Percentiles rank a stretch among this genome's conserved stretches.
These are phyloP conservation scores for Champsocephalus gunnari DNA, from an alignment of 2,797 vertebrate genomes.

Conservation along the genomic window DNA sequence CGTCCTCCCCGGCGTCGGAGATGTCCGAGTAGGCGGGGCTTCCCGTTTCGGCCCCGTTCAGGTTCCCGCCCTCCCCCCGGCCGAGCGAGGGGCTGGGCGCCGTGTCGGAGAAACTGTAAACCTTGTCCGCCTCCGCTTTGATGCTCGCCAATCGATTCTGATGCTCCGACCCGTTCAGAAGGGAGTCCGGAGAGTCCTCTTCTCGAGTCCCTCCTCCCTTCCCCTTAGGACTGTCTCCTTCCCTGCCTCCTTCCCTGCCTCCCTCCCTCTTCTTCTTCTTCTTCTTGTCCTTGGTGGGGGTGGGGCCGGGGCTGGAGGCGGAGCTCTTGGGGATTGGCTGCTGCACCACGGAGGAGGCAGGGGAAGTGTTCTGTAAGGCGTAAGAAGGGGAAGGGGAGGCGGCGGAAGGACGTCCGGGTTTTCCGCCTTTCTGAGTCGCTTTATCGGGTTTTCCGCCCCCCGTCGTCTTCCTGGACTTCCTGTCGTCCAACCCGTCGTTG, in stretches of 20 bases:
- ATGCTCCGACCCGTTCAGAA: slow-evolving; percentile 92
- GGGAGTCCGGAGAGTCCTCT: slow-evolving; percentile 86
- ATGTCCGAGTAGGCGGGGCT: slow-evolving; percentile 98
- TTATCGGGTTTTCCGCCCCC: slow-evolving; percentile 75
- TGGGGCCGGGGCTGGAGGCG: slow-evolving; percentile 89
- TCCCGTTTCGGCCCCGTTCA: slow-evolving; percentile 93
- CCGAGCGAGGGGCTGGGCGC: slow-evolving; percentile 95
- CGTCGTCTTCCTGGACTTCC: slow-evolving; percentile 77
- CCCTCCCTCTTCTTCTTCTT: slow-evolving; percentile 95
- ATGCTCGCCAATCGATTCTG: slow-evolving; percentile 96
- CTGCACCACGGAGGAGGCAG: slow-evolving; percentile 90
- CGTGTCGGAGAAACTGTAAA: slow-evolving; percentile 97
- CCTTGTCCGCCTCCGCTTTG: slow-evolving; percentile 96
- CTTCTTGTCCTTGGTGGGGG: slow-evolving; percentile 94
- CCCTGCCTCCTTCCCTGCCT: slow-evolving; percentile 89
- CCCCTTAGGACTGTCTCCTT: slow-evolving; percentile 90
- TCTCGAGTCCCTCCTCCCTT: slow-evolving; percentile 89
- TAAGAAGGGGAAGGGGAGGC: slow-evolving; percentile 84
- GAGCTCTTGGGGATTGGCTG: slow-evolving; percentile 92
- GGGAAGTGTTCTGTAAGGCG: slow-evolving; percentile 85
- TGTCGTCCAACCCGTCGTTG: slow-evolving; percentile 93
- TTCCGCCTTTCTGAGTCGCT: slow-evolving; percentile 88
- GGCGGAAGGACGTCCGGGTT: slow-evolving; percentile 86
- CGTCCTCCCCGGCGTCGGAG: slow-evolving; percentile 95
- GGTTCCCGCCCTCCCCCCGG: slow-evolving; percentile 83